Evolutionary conservation across 2,797 vertebrate species (phyloP).

Genomic region (Sebastes vulpes): DNA sequence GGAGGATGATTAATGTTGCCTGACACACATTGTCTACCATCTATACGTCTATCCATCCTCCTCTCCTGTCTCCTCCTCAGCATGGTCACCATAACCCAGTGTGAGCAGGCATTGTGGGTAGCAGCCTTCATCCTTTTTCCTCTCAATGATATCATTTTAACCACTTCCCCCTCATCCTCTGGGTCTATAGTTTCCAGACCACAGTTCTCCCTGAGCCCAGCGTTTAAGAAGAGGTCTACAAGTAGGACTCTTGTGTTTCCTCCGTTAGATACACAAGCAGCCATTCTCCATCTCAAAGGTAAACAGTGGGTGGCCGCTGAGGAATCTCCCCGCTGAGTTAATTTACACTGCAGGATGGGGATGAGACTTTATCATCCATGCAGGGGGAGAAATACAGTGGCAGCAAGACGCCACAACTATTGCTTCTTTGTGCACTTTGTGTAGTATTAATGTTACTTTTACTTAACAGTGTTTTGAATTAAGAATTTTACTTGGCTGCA

Average conservation of each 20-base stretch:
- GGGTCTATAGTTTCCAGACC: constrained; percentile 27
- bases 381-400: neutral
- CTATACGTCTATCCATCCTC: neutral
- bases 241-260: constrained; percentile 37
- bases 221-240: neutral
- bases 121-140: neutral
- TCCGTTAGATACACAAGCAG: constrained; percentile 24
- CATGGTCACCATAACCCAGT: neutral
- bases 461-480: neutral
- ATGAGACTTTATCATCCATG: constrained; percentile 22
- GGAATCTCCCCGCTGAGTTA: constrained; percentile 29
- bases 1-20: constrained; percentile 23
- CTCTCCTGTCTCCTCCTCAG: constrained; percentile 3
- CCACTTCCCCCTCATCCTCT: constrained; percentile 19
- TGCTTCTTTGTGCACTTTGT: neutral
- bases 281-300: constrained; percentile 34
- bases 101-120: constrained; percentile 13
- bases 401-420: neutral
- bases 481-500: neutral
- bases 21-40: constrained; percentile 10
- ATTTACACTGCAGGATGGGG: constrained; percentile 41
- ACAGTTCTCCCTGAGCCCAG: constrained; percentile 28
- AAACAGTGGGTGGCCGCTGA: constrained; percentile 33
- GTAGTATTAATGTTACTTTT: neutral
- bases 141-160: constrained; percentile 39